Conservation (phyloP, 1,140 invertebrate genomes). For the Battus philenor region DNA sequence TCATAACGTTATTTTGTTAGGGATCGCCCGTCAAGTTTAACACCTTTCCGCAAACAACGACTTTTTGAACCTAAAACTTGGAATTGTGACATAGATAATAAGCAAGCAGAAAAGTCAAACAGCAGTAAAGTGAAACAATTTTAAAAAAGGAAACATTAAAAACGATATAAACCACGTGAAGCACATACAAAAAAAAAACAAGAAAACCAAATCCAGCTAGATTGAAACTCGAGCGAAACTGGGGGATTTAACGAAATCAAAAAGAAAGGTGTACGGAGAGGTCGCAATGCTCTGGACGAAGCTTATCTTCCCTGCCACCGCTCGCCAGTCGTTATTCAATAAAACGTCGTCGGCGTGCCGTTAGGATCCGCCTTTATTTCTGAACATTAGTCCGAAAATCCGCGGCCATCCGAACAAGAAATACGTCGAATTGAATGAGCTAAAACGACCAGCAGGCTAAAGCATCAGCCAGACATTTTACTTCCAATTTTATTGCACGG, state of each 20-base stretch:
- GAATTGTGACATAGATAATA: neutral
- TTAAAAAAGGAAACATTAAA: too few relatives aligned
- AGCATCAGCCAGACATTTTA: slow-evolving; percentile 5
- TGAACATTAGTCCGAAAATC: slow-evolving; percentile 29
- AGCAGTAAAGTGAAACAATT: too few relatives aligned
- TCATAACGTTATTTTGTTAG: slow-evolving; percentile 13
- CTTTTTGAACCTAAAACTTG: slow-evolving; percentile 3
- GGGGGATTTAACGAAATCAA: slow-evolving; percentile 13
- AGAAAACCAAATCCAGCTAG: too few relatives aligned
- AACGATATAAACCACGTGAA: too few relatives aligned
- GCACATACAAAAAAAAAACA: too few relatives aligned
- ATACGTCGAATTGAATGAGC: slow-evolving; percentile 3
- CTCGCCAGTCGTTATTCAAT: slow-evolving; percentile 49
- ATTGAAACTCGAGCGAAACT: too few relatives aligned
- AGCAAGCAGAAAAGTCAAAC: too few relatives aligned
- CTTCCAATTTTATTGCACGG: slow-evolving; percentile 9
- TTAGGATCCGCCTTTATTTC: slow-evolving; percentile 22
- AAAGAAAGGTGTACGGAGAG: slow-evolving; percentile 13
- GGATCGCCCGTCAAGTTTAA: neutral
- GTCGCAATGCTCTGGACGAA: slow-evolving; percentile 18
- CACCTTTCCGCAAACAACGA: slow-evolving; percentile 1
- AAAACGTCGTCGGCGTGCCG: slow-evolving; percentile 34
- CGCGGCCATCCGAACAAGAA: slow-evolving; percentile 20
- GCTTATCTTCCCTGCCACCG: slow-evolving; percentile 26
- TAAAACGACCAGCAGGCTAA: slow-evolving; percentile 6